phyloP scores from a whole-genome alignment of 53 echinoderm and acorn worm species.

The Arbacia lixula region DNA sequence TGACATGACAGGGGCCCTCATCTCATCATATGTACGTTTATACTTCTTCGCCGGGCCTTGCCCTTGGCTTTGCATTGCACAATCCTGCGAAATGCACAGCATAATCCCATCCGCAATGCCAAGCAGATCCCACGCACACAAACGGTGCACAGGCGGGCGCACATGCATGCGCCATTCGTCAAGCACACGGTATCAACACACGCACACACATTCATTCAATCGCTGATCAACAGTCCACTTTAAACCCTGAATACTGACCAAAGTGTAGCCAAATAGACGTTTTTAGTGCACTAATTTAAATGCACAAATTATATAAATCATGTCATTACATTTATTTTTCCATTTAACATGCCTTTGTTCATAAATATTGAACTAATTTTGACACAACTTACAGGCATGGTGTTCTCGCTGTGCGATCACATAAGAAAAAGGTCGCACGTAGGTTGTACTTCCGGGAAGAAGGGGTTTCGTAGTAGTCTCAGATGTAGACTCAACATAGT shows the following conservation, averaged over 20 bases:
- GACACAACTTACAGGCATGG: conserved; percentile 74
- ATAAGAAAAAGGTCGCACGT: conserved; percentile 60
- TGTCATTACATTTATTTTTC: background rate
- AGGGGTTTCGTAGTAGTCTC: background rate
- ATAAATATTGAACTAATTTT: background rate
- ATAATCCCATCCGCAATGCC: background rate
- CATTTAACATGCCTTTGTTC: background rate
- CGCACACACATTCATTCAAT: background rate
- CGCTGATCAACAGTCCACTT: background rate
- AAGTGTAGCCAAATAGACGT: background rate
- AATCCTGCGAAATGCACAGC: no score
- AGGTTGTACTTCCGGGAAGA: conserved; percentile 24
- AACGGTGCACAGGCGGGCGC: background rate
- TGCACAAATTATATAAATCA: background rate
- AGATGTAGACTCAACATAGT: no score
- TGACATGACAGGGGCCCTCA: no score
- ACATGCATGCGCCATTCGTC: background rate
- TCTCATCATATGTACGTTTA: no score
- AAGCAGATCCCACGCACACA: background rate
- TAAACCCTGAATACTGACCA: background rate
- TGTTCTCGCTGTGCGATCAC: conserved; percentile 57
- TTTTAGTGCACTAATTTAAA: background rate
- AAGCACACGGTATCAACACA: background rate
- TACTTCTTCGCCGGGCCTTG: no score
- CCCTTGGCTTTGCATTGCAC: background rate